These are phyloP conservation scores for Ericerus pela DNA, from an alignment of 1,140 invertebrate genomes.

Conservation along the genomic window DNA sequence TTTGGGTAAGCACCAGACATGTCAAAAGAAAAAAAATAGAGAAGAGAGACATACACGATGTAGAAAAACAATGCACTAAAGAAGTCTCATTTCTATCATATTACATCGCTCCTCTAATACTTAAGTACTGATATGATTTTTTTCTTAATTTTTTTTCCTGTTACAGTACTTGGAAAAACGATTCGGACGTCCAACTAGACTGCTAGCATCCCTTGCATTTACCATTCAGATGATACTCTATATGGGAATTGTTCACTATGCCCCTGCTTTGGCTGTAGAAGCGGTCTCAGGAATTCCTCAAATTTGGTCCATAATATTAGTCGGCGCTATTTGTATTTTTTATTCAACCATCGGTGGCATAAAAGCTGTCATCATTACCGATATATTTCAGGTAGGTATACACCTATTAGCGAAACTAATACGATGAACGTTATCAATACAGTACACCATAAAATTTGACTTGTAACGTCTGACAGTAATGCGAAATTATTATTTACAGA, in stretches of 20 bases:
- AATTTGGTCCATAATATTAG: constrained; percentile 57
- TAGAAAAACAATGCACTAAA: neutral
- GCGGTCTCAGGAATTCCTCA: constrained; percentile 66
- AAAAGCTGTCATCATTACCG: constrained; percentile 74
- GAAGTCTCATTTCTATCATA: neutral
- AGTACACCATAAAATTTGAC: neutral
- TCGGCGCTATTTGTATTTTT: constrained; percentile 69
- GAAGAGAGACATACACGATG: too few relatives aligned
- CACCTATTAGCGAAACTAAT: constrained; percentile 50
- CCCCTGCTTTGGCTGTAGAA: constrained; percentile 76
- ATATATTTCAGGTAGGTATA: constrained; percentile 62
- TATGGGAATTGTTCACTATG: constrained; percentile 85
- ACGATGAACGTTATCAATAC: constrained; percentile 37
- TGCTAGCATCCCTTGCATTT: constrained; percentile 61
- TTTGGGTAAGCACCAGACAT: too few relatives aligned
- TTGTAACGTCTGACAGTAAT: constrained; percentile 40
- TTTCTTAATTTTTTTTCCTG: neutral
- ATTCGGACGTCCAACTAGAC: constrained; percentile 42
- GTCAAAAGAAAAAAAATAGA: too few relatives aligned
- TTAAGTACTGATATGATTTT: neutral
- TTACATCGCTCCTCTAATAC: neutral
- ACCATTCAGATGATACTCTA: constrained; percentile 78
- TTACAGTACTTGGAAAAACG: constrained; percentile 64
- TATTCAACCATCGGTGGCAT: constrained; percentile 78
- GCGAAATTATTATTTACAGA: constrained; percentile 48